Base-by-base conservation (phyloP, 1,140 invertebrate species). In the Drosophila miranda region DNA sequence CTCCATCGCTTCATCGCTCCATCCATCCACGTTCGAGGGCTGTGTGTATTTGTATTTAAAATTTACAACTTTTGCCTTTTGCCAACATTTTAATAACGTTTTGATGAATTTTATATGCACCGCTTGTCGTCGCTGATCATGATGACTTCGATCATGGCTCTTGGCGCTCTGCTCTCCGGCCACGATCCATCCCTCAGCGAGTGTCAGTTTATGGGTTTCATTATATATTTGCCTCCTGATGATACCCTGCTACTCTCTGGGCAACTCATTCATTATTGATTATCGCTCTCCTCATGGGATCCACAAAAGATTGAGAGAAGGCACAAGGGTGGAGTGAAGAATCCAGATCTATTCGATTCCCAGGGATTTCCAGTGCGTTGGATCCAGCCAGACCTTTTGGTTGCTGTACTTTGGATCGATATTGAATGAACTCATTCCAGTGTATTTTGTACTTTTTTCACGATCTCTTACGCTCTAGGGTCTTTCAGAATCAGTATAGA, bases 181-280 rank as follows among this genome's bases (percentile, higher is more conserved):
- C 50, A 21, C 30, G 50, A 52, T 52, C 38, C 50, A 38, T 60
- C 67, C 53, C 11, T 38, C 34, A 38, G 56, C 53, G 80, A 69
- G 81, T 86, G 77, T 77, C 80, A 84, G 82, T 87, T 86, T 86
- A 87, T 86, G 81, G 79, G 68, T 79, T 81, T 86, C 81, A 84
- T 84, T 86, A 84, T 86, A 67, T 50, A 83, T 80, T 84, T 76
- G 66, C 66, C 63, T 41, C 45, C 41, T 38, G 63, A 68, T 64
- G 58, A 62, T 51, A 28, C 43, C n/a, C 43, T 38, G 58, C 26
- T 16, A 28, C 30, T 34, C 58, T 13, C 13, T 19, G 60, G 38
- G 58, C 6, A 44, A 44, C 46, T 52, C 62, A 66, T 66, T 66
- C 28, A 64, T 66, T 66, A 66, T 44, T 52, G 62, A 64, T 51